Evolutionary conservation across 2,797 vertebrate genomes (phyloP).

Genomic region (Smutsia gigantea): DNA sequence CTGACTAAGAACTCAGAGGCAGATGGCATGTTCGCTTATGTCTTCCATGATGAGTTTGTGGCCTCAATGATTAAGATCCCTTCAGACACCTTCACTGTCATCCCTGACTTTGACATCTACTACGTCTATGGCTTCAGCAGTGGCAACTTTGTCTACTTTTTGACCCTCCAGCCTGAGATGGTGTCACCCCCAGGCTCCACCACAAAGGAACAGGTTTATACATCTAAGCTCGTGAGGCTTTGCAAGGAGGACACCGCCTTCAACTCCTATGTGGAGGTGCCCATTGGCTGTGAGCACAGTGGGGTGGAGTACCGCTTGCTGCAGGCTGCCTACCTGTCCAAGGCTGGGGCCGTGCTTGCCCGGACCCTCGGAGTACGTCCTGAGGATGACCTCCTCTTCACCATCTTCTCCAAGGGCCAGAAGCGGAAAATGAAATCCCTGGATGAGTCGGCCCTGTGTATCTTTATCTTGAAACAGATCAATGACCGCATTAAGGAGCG

Average conservation of each 20-base stretch:
- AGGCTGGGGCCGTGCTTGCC: slow-evolving; percentile 94
- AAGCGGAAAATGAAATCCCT: slow-evolving; percentile 95
- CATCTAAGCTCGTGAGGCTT: slow-evolving; percentile 97
- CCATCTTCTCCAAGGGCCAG: slow-evolving; percentile 98
- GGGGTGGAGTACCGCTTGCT: slow-evolving; percentile 98
- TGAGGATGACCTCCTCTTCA: slow-evolving; percentile 95
- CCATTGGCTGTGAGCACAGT: slow-evolving; percentile 95
- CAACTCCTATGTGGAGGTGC: slow-evolving; percentile 98
- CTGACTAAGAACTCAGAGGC: slow-evolving; percentile 97
- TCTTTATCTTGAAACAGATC: slow-evolving; percentile 96
- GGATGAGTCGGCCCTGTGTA: slow-evolving; percentile 96
- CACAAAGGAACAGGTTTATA: slow-evolving; percentile 97
- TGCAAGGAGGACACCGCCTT: slow-evolving; percentile 98
- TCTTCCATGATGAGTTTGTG: slow-evolving; percentile 99
- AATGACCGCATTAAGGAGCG: slow-evolving; percentile 98
- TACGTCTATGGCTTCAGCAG: slow-evolving; percentile 99
- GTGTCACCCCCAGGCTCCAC: slow-evolving; percentile 93
- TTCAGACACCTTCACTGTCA: slow-evolving; percentile 97
- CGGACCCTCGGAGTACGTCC: slow-evolving; percentile 92
- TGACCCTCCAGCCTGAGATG: slow-evolving; percentile 99
- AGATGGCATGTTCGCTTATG: slow-evolving; percentile 98
- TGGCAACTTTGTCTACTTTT: slow-evolving; percentile 97
- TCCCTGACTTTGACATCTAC: slow-evolving; percentile 99
- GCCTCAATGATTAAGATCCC: slow-evolving; percentile 99
- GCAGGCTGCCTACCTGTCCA: slow-evolving; percentile 96